Evolutionary conservation across 1,140 invertebrate species (phyloP).

Genomic region (Dreissena rostriformis): DNA sequence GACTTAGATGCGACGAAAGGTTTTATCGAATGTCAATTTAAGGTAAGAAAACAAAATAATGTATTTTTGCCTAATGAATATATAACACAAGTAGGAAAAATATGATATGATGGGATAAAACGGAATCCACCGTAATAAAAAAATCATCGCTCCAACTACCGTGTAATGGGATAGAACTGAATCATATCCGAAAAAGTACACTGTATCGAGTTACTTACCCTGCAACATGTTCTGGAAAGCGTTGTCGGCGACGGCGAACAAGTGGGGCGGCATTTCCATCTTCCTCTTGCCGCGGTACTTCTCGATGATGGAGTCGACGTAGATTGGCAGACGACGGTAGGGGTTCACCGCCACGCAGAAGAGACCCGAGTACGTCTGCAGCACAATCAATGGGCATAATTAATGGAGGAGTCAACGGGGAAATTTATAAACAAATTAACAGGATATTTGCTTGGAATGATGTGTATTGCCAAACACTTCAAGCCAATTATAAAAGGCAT

Average conservation of each 20-base stretch:
- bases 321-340: slow-evolving; percentile 99
- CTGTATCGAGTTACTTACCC: slow-evolving; percentile 59
- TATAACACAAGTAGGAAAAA: no score
- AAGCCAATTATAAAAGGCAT: background rate
- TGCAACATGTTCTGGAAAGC: slow-evolving; percentile 79
- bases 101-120: no score
- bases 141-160: no score
- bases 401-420: background rate
- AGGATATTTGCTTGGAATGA: background rate
- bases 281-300: slow-evolving; percentile 97
- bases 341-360: slow-evolving; percentile 99
- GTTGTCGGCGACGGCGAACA: slow-evolving; percentile 80
- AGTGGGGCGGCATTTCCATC: slow-evolving; percentile 80
- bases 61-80: no score
- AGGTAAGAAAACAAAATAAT: no score
- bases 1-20: no score
- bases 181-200: no score
- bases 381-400: background rate
- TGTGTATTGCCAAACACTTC: background rate
- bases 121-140: no score
- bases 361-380: slow-evolving; percentile 99
- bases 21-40: no score
- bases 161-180: no score
- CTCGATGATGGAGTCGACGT: slow-evolving; percentile 90
- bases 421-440: background rate